phyloP scores from a whole-genome alignment of 2,797 vertebrate genomes.

The Eulemur rubriventer region DNA sequence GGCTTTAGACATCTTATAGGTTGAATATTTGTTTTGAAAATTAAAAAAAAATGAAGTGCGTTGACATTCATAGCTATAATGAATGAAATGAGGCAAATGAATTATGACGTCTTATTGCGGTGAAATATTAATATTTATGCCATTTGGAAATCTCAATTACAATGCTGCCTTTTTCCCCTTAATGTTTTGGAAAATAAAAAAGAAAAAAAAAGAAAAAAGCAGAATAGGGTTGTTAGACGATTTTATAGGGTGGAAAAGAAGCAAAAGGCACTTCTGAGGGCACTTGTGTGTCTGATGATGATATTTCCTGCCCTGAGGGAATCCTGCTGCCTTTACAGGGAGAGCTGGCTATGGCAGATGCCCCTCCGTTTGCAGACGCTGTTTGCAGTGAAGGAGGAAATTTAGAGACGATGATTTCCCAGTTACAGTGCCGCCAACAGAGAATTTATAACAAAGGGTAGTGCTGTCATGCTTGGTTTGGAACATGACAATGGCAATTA shows the following conservation, averaged over 20 bases:
- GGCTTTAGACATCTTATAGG: slow-evolving; percentile 61
- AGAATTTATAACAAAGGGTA: slow-evolving; percentile 36
- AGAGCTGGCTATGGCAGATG: not conserved
- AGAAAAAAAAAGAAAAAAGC: not conserved
- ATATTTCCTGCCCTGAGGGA: not conserved
- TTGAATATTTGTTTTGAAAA: slow-evolving; percentile 58
- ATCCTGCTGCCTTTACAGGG: accelerated
- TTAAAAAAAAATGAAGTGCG: slow-evolving; percentile 55
- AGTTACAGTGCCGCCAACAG: not conserved
- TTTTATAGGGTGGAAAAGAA: slow-evolving; percentile 51
- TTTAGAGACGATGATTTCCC: not conserved
- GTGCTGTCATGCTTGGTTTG: slow-evolving; percentile 14
- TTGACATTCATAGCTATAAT: slow-evolving; percentile 62
- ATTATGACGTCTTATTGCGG: slow-evolving; percentile 55
- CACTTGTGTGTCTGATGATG: not conserved
- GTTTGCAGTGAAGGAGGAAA: not conserved
- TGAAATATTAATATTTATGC: slow-evolving; percentile 79
- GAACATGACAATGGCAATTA: not conserved
- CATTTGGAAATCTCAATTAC: slow-evolving; percentile 60
- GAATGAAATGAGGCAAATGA: slow-evolving; percentile 60
- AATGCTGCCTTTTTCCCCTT: not conserved
- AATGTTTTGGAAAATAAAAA: slow-evolving; percentile 22
- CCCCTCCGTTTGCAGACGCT: not conserved
- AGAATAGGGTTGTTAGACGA: not conserved
- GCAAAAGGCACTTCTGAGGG: not conserved